Conservation (phyloP, 2,797 vertebrate species). For the Microchirus variegatus region DNA sequence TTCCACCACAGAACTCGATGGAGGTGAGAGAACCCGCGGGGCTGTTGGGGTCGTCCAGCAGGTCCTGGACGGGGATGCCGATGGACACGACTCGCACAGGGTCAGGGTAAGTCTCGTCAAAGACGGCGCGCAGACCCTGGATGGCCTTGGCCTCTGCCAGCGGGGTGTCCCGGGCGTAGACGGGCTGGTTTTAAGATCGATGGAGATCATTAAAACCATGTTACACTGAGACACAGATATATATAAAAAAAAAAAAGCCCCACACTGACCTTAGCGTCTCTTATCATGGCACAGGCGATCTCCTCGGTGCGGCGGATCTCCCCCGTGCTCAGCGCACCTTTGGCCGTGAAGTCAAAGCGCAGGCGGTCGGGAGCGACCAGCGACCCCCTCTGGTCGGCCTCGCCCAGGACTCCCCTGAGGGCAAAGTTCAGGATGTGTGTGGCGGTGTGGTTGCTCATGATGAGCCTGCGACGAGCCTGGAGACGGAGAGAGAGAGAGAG, state of each 20-base stretch:
- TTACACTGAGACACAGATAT: neutral
- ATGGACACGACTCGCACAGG: slow-evolving; percentile 96
- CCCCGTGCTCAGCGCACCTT: slow-evolving; percentile 90
- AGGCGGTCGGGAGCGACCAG: slow-evolving; percentile 93
- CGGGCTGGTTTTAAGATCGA: slow-evolving; percentile 75
- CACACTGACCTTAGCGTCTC: slow-evolving; percentile 87
- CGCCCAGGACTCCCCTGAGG: slow-evolving; percentile 90
- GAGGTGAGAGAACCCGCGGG: slow-evolving; percentile 90
- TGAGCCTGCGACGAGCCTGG: slow-evolving; percentile 88
- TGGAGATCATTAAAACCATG: neutral
- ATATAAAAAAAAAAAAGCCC: no score
- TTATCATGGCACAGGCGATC: slow-evolving; percentile 87
- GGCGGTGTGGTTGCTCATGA: slow-evolving; percentile 98
- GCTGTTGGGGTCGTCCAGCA: slow-evolving; percentile 90
- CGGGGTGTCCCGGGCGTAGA: slow-evolving; percentile 89
- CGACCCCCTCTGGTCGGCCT: slow-evolving; percentile 95
- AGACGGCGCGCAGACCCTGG: slow-evolving; percentile 95
- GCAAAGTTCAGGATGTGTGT: slow-evolving; percentile 98
- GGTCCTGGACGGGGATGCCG: slow-evolving; percentile 88
- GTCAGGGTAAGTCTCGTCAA: slow-evolving; percentile 97
- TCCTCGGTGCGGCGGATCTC: slow-evolving; percentile 90
- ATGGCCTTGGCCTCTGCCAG: slow-evolving; percentile 94
- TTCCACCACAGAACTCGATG: slow-evolving; percentile 96
- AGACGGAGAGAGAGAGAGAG: no score
- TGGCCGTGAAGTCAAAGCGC: slow-evolving; percentile 96